Evolutionary conservation across 2,888 invertebrate species (phyloP).

Genomic region (Aproaerema taeniolella): DNA sequence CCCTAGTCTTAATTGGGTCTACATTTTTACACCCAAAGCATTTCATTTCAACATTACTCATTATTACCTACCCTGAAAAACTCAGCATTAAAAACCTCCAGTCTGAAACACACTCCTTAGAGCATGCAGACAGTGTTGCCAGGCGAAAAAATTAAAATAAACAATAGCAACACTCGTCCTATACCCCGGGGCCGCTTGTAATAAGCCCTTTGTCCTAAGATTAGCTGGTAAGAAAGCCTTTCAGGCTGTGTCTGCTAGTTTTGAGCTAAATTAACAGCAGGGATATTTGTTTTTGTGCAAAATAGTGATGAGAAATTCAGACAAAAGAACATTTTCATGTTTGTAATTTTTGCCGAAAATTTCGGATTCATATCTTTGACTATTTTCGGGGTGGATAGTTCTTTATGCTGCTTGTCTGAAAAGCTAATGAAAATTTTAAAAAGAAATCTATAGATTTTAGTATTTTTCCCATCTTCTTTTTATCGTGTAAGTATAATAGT

Average conservation of each 20-base stretch:
- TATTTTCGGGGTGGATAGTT: too few relatives aligned
- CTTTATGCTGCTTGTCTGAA: too few relatives aligned
- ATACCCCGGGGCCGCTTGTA: slow-evolving; percentile 59
- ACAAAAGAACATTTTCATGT: too few relatives aligned
- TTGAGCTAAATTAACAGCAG: slow-evolving; percentile 15
- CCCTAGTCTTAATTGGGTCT: background rate
- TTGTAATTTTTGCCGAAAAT: too few relatives aligned
- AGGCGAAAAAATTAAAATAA: slow-evolving; percentile 74
- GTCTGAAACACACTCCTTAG: background rate
- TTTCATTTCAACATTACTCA: background rate
- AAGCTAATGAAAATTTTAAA: too few relatives aligned
- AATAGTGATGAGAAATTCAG: slow-evolving; percentile 14
- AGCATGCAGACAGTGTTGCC: slow-evolving; percentile 25
- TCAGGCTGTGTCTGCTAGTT: slow-evolving; percentile 34
- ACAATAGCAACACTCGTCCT: slow-evolving; percentile 66
- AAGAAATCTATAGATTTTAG: too few relatives aligned
- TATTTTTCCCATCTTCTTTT: too few relatives aligned
- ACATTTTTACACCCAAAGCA: background rate
- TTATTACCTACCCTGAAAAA: background rate
- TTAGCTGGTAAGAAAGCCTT: slow-evolving; percentile 71
- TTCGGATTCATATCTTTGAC: too few relatives aligned
- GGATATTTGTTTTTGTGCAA: slow-evolving; percentile 9
- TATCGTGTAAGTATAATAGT: too few relatives aligned
- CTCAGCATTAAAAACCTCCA: background rate
- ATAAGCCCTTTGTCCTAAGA: slow-evolving; percentile 75